These are phyloP conservation scores for Syrphus vitripennis DNA, from an alignment of 2,888 invertebrate genomes.

Conservation along the genomic window DNA sequence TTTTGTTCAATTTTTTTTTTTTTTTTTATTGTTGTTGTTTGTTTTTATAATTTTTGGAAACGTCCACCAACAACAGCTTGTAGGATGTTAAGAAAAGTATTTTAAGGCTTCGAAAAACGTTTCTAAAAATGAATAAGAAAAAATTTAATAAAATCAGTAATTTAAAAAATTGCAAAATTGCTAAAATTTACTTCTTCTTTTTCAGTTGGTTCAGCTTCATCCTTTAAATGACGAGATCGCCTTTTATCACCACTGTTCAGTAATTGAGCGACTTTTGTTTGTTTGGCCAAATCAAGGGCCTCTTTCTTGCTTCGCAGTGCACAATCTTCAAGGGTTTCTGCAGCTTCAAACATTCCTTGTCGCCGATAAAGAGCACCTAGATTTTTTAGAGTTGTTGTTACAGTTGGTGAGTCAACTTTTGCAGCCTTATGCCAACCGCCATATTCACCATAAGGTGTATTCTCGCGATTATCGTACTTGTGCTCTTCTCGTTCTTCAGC, in stretches of 20 bases:
- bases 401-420: conserved; percentile 98
- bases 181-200: conserved; percentile 77
- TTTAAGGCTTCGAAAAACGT: conserved; percentile 59
- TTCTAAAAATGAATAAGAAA: conserved; percentile 31
- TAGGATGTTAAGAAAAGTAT: conserved; percentile 31
- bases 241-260: conserved; percentile 84
- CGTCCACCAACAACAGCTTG: conserved; percentile 23
- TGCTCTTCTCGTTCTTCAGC: conserved; percentile 99
- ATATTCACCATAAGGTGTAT: conserved; percentile 92
- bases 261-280: conserved; percentile 91
- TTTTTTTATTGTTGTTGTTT: no score
- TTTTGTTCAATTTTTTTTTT: conserved; percentile 27
- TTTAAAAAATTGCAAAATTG: no score
- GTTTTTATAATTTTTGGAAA: conserved; percentile 33
- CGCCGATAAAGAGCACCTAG: conserved; percentile 98
- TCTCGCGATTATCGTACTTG: conserved; percentile 93
- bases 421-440: conserved; percentile 99
- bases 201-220: conserved; percentile 77
- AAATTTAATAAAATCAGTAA: not conserved
- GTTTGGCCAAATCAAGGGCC: conserved; percentile 96
- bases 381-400: conserved; percentile 99
- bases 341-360: conserved; percentile 99
- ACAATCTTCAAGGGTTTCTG: conserved; percentile 99
- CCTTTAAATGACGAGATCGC: conserved; percentile 83
- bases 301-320: conserved; percentile 97